phyloP scores from a whole-genome alignment of 2,888 invertebrate species.

The Saturnia japonica region DNA sequence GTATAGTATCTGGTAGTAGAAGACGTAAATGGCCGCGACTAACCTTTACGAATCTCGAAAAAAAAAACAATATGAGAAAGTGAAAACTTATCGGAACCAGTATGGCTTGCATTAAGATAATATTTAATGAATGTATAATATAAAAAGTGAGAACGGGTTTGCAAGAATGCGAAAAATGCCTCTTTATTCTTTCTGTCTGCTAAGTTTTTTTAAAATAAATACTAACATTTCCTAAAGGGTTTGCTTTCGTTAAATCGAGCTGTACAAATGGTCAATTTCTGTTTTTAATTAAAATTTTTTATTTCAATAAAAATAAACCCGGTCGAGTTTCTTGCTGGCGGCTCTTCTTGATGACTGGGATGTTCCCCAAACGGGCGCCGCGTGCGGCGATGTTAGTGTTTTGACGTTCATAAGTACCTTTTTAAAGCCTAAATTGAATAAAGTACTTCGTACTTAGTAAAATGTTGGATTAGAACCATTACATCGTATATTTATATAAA shows the following conservation, averaged over 20 bases:
- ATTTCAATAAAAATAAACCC: too few relatives aligned
- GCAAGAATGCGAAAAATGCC: neutral
- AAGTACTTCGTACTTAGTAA: too few relatives aligned
- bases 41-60: neutral
- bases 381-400: too few relatives aligned
- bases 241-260: neutral
- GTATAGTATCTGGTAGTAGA: neutral
- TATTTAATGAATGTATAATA: neutral
- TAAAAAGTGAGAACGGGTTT: neutral
- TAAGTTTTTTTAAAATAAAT: neutral
- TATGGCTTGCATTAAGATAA: neutral
- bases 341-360: too few relatives aligned
- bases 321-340: too few relatives aligned
- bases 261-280: too few relatives aligned
- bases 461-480: too few relatives aligned
- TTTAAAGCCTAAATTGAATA: too few relatives aligned
- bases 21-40: neutral
- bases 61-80: constrained; percentile 2
- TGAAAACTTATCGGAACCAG: constrained; percentile 9
- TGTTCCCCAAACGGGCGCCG: too few relatives aligned
- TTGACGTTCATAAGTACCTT: too few relatives aligned
- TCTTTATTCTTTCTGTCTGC: neutral
- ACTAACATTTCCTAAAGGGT: neutral
- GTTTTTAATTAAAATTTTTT: neutral
- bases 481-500: too few relatives aligned